Percentiles rank a stretch among this genome's conserved stretches.
phyloP scores from a whole-genome alignment of 2,113 vertebrate species.

The Labrus mixtus region DNA sequence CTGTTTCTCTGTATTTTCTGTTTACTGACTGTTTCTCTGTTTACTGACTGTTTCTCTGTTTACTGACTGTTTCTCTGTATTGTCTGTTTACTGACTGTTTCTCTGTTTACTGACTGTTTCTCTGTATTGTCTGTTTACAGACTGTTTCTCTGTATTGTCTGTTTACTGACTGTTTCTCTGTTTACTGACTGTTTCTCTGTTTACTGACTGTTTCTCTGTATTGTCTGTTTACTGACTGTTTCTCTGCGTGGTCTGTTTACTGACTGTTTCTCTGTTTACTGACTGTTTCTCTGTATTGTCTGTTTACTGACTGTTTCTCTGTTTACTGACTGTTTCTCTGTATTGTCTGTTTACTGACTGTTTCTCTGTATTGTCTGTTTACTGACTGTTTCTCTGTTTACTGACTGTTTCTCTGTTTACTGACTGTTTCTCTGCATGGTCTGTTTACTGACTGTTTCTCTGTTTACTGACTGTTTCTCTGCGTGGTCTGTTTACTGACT shows the following conservation, averaged over 20 bases:
- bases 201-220: not conserved
- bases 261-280: not conserved
- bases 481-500: not conserved
- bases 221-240: not conserved
- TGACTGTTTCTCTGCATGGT: no score
- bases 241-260: slow-evolving; percentile 2
- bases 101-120: not conserved
- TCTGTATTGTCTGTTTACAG: no score
- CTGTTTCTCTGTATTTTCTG: no score
- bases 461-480: not conserved
- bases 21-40: not conserved
- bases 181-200: not conserved
- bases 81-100: not conserved
- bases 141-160: no score
- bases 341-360: no score
- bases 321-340: not conserved
- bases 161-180: not conserved
- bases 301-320: not conserved
- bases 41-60: not conserved
- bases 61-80: no score
- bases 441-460: not conserved
- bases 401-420: slow-evolving; percentile 2
- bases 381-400: not conserved
- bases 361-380: not conserved
- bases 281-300: slow-evolving; percentile 4